Evolutionary conservation across 2,797 vertebrate genomes (phyloP), one percentile per base, ranked within the genome.

Genomic region (Remorina albescens): DNA sequence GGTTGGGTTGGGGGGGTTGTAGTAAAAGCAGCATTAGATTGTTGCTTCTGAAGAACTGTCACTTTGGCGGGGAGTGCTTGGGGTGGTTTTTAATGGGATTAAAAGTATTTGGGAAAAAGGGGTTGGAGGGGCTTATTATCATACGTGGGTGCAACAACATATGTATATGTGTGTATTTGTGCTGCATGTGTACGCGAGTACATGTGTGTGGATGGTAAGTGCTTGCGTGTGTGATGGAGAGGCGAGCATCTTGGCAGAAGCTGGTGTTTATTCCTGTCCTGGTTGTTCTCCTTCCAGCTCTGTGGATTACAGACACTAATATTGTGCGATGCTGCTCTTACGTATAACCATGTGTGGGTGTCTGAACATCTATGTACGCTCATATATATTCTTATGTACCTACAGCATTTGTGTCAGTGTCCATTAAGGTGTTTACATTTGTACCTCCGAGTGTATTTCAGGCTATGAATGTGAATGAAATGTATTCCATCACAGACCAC

Each of bases 51-150:
- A 84, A 75, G 63, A 91, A 83, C 80, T 8, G 23, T 76, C 79
- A 61, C 58, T 74, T 82, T 70, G 55, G 69, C 74, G 76, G 65
- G 77, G 83, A 87, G 74, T 58, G 82, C 88, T 89, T 5, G 18
- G 72, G 78, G 88, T 68, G 44, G 74, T 58, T 84, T 74, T 85
- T 84, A 86, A 86, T 80, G 65, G 74, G 88, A 91, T 91, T 90
- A 89, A 74, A 73, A 84, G 82, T 67, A 83, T 82, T 86, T 85
- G 73, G 79, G 49, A 39, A 59, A 72, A 76, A 64, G 46, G 39
- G 44, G 57, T 5, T 25, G 59, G 68, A 74, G 67, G 72, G 63
- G 21, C 41, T 87, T 84, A 71, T 85, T 86, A 77, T 81, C 79
- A 51, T 78, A 72, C 82, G 80, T 74, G 59, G 37, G 47, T 67